phyloP scores from a whole-genome alignment of 2,797 vertebrate genomes.

The Chloroceryle amazona region DNA sequence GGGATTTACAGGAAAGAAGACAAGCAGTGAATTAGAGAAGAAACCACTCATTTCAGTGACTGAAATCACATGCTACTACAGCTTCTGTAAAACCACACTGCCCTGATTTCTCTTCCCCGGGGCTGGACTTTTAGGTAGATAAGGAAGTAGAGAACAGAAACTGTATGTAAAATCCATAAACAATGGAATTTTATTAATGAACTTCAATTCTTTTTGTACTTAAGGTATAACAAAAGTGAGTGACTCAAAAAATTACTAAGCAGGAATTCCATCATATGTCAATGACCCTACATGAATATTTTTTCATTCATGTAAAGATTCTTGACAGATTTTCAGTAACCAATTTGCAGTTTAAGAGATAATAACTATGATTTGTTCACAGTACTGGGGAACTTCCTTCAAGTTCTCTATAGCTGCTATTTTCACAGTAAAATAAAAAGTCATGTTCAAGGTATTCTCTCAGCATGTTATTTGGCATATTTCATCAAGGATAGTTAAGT shows the following conservation, averaged over 20 bases:
- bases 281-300: neutral
- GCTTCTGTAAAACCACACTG: neutral
- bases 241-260: neutral
- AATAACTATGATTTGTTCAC: neutral
- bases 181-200: neutral
- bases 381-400: neutral
- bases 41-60: neutral
- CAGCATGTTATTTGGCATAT: neutral
- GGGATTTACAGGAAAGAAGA: neutral
- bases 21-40: neutral
- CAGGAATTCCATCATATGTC: neutral
- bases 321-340: neutral
- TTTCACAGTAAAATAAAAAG: neutral
- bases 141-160: neutral
- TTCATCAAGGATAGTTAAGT: neutral
- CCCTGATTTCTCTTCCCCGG: neutral
- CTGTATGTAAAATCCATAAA: neutral
- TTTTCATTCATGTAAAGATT: neutral
- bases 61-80: neutral
- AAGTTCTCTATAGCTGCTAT: neutral
- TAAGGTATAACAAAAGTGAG: neutral
- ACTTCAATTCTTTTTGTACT: neutral
- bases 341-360: neutral
- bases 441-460: neutral
- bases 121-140: neutral